Evolutionary conservation across 1,140 invertebrate genomes (phyloP), one percentile per base, ranked within the genome.

Genomic region (Bemisia tabaci): DNA sequence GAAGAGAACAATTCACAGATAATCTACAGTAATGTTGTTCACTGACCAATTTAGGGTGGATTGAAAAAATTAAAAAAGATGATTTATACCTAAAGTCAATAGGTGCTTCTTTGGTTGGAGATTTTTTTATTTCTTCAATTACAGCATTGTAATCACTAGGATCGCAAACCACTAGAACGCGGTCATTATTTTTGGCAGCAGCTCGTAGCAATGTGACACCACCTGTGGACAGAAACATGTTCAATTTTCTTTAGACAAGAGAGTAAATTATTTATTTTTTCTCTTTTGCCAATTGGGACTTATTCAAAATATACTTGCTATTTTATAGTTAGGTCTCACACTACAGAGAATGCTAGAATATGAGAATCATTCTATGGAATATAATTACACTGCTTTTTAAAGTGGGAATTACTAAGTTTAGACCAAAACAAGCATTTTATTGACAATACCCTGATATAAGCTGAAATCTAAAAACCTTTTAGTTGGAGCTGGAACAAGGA

Each of bases 121-220:
- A 83, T 68, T 73, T 75, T 74, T 83, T 82, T 59, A 94, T 79
- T 79, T 96, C 92, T 12, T 79, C 70, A 22, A 90, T 80, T 68
- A 94, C 83, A 65, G 80, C 84, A 2, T 83, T 79, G 76, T 98
- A 99, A 82, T 99, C 96, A 23, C 71, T 76, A 0, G 95, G 93
- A 79, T 98, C 95, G 80, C 93, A 96, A 60, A 98, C 77, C 61
- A 98, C 89, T 0, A 94, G 95, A 0, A 99, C 96, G 73, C 95
- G 84, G n/a, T 85, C 82, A 77, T 97, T 94, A 80, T 98, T 99
- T 80, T 98, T 99, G 21, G 95, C 96, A 22, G 95, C 96, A 11
- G 96, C 95, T 74, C 96, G 79, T 0, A 99, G 78, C 5, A 98
- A 76, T 0, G 96, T 97, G 0, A 98, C 95, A 59, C 96, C 96